Base-by-base conservation (phyloP, 2,113 vertebrate species). In the Loxodonta africana region DNA sequence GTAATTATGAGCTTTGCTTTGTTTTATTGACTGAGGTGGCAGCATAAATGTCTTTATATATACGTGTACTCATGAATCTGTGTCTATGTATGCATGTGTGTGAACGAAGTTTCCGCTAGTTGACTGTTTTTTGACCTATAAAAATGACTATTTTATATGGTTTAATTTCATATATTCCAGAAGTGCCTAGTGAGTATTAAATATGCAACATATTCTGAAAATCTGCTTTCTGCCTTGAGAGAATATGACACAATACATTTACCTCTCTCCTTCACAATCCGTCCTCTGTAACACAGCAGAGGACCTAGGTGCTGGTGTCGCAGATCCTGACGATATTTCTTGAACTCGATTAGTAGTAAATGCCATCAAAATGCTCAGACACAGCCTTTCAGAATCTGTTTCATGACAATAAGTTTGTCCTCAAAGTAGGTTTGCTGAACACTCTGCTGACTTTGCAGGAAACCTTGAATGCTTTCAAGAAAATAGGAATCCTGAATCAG, bases 341-440 rank as follows among this genome's bases (percentile, higher is more conserved):
- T 78, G 37, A 91, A 83, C 26, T 71, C 30, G 65, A 60, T 44
- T 15, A 71, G 51, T 53, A 76, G 91, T 23, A 86, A 88, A 48
- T 6, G 25, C 4, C 25, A 77, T 65, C 26, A 76, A 95, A 88
- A 85, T 94, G 46, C 46, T 37, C 62, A 93, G 53, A 81, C 25
- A 48, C 8, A 30, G 6, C 60, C 48, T 87, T 96, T 93, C 57
- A 91, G 69, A 92, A 81, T 53, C 80, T 62, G 51, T 37, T 86
- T 53, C 4, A 2, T 23, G 53, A 28, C 74, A 81, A 51, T 5
- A 26, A 88, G 20, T 57, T 46, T 77, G 17, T 86, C 41, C 69
- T 88, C 71, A 91, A 91, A 94, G 33, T 9, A 91, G 37, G 78
- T 44, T 53, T 94, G 44, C 33, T 44, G n/a, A 86, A 80, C 1